Conservation (phyloP, 2,797 vertebrate genomes). For the Notolepis coatsorum region DNA sequence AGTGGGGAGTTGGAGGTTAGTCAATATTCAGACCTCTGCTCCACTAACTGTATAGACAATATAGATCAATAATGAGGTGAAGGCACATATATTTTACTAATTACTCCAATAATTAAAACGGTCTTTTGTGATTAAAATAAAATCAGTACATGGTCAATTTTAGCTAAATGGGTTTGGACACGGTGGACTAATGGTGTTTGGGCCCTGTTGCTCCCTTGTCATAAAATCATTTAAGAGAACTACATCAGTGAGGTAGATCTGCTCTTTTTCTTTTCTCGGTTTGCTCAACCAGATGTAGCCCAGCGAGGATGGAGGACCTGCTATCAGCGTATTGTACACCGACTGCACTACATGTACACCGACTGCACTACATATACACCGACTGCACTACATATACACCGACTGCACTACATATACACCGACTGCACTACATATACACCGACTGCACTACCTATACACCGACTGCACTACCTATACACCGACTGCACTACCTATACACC, state of each 20-base stretch:
- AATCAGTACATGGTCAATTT: conserved; percentile 74
- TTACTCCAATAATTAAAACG: conserved; percentile 80
- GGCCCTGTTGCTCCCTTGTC: conserved; percentile 72
- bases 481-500: too few species aligned
- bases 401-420: too few species aligned
- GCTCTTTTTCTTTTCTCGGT: conserved; percentile 22
- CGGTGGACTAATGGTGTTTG: conserved; percentile 69
- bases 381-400: too few species aligned
- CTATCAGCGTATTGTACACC: conserved; percentile 27
- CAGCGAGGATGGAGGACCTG: conserved; percentile 30
- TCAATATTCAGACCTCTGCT: conserved; percentile 72
- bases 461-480: too few species aligned
- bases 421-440: too few species aligned
- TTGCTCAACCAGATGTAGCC: conserved; percentile 14
- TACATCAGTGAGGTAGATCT: conserved; percentile 51
- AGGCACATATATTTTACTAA: conserved; percentile 82
- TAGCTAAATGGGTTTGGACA: conserved; percentile 69
- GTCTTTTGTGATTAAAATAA: conserved; percentile 80
- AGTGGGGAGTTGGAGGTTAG: conserved; percentile 16
- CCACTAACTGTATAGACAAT: conserved; percentile 77
- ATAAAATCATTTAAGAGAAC: conserved; percentile 78
- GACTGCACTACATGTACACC: neutral
- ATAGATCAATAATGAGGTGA: conserved; percentile 78
- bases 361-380: neutral
- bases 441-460: too few species aligned